Conservation (phyloP, 30 jellyfish, hydroid and myxozoan genomes). For the Turritopsis rubra region DNA sequence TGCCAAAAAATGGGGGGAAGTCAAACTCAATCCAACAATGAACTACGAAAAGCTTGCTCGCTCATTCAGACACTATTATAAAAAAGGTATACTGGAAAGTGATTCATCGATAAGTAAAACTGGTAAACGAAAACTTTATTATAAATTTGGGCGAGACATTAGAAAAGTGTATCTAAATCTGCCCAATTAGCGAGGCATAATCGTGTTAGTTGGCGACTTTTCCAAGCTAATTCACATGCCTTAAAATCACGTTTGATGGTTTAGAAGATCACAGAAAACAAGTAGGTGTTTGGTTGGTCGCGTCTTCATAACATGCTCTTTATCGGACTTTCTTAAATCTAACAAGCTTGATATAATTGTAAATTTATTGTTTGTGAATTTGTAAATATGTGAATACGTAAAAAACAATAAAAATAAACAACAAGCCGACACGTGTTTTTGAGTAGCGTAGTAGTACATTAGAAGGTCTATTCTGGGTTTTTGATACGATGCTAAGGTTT, state of each 20-base stretch:
- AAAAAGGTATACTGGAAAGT: conserved; percentile 22
- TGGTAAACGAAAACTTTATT: conserved; percentile 23
- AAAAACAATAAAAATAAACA: too few relatives aligned
- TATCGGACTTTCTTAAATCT: neutral
- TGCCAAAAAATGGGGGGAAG: conserved; percentile 29
- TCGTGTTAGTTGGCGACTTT: neutral
- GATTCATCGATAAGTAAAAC: conserved; percentile 12
- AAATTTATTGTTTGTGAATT: neutral
- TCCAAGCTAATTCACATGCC: too few relatives aligned
- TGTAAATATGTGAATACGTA: neutral
- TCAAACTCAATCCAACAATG: conserved; percentile 23
- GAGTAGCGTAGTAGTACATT: too few relatives aligned
- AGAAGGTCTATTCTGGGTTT: too few relatives aligned
- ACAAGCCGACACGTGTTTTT: too few relatives aligned
- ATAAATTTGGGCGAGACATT: conserved; percentile 3
- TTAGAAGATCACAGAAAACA: too few relatives aligned
- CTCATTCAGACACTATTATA: conserved; percentile 27
- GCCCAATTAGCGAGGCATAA: neutral
- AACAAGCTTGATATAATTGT: neutral
- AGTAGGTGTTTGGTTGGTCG: too few relatives aligned
- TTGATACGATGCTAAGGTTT: too few relatives aligned
- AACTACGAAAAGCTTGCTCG: conserved; percentile 30
- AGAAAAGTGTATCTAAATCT: neutral
- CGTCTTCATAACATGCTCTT: neutral
- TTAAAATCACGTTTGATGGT: too few relatives aligned